These are phyloP conservation scores for Enteromius unitaeniatus DNA, from an alignment of 2,797 vertebrate genomes.

Conservation along the genomic window DNA sequence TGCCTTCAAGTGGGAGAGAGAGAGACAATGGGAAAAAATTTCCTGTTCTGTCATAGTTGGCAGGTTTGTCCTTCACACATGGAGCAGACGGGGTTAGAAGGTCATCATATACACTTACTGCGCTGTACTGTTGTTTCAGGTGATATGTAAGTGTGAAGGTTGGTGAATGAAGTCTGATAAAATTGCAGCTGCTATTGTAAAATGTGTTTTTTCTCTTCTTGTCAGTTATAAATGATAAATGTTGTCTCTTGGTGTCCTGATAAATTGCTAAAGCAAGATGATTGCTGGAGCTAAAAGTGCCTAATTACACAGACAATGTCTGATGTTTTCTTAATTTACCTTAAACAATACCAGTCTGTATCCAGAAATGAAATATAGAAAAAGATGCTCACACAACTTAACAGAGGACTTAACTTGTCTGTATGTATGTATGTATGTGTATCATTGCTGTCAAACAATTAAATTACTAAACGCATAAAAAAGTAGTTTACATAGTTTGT, in stretches of 20 bases:
- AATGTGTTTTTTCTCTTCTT: neutral
- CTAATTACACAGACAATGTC: neutral
- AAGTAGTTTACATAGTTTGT: too few species aligned
- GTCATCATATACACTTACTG: slow-evolving; percentile 15
- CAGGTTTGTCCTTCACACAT: slow-evolving; percentile 33
- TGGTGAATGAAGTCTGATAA: neutral
- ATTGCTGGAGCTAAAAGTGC: neutral
- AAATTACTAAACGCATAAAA: too few species aligned
- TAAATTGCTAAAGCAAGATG: neutral
- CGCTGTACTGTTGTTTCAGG: slow-evolving; percentile 10
- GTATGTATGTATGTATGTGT: too few species aligned
- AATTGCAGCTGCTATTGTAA: neutral
- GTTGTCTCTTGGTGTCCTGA: neutral
- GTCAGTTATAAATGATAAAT: neutral
- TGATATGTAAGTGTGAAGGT: slow-evolving; percentile 4
- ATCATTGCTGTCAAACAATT: too few species aligned
- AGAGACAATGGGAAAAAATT: slow-evolving; percentile 21
- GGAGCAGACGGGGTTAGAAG: slow-evolving; percentile 17
- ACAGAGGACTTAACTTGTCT: too few species aligned
- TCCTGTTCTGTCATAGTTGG: neutral
- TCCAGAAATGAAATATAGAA: neutral
- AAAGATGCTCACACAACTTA: neutral
- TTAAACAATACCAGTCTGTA: neutral
- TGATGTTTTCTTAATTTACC: neutral
- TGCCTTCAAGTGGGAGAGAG: neutral